A percentile compares a stretch with the other conserved stretches of the same genome.
phyloP scores from a whole-genome alignment of 2,888 invertebrate genomes.

The Eristalinus sepulchralis region DNA sequence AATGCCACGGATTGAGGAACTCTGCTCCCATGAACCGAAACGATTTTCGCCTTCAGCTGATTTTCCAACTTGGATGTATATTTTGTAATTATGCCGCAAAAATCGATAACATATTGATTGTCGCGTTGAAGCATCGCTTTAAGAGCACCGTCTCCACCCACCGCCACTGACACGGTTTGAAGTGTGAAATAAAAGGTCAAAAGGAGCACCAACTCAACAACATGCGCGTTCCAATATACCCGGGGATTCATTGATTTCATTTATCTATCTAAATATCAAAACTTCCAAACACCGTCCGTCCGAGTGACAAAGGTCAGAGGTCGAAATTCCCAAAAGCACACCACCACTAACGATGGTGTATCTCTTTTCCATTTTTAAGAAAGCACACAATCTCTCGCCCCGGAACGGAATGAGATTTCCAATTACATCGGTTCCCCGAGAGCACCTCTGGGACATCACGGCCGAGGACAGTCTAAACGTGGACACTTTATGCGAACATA shows the following conservation, averaged over 20 bases:
- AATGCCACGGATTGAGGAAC: too few relatives aligned
- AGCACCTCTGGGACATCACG: slow-evolving; percentile 30
- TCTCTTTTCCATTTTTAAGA: neutral
- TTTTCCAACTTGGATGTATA: too few relatives aligned
- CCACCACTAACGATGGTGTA: neutral
- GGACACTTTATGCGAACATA: slow-evolving; percentile 22
- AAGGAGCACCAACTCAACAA: neutral
- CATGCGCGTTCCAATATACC: neutral
- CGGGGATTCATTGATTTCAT: neutral
- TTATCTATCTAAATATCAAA: neutral
- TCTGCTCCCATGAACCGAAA: too few relatives aligned
- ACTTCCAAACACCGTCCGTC: neutral
- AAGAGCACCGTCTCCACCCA: too few relatives aligned
- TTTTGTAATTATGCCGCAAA: too few relatives aligned
- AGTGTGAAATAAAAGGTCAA: neutral
- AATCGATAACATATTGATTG: too few relatives aligned
- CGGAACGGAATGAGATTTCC: slow-evolving; percentile 53
- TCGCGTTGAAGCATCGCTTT: too few relatives aligned
- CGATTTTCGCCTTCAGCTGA: too few relatives aligned
- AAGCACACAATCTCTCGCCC: neutral
- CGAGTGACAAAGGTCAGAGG: neutral
- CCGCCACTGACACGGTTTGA: too few relatives aligned
- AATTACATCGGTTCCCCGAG: slow-evolving; percentile 49
- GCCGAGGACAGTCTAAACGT: slow-evolving; percentile 33
- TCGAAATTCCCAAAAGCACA: neutral